Evolutionary conservation across 1,140 invertebrate genomes (phyloP).

Genomic region (Anagrus nilaparvatae): DNA sequence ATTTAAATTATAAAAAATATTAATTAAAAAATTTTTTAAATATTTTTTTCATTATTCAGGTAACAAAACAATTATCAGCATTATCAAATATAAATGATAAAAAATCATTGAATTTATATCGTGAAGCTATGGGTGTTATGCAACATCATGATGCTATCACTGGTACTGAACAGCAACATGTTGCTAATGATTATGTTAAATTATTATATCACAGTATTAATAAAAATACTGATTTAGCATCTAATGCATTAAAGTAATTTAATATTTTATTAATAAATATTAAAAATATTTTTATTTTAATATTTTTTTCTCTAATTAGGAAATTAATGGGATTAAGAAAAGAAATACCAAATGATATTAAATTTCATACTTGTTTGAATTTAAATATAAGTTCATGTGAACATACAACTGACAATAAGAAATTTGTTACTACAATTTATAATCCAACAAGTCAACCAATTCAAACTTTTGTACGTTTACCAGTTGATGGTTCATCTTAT

Average conservation of each 20-base stretch:
- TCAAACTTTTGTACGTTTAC: constrained; percentile 57
- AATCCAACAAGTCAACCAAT: constrained; percentile 68
- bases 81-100: constrained; percentile 21
- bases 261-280: background rate
- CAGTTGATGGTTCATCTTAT: constrained; percentile 52
- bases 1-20: too few relatives aligned
- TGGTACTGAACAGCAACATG: constrained; percentile 88
- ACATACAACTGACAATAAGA: constrained; percentile 50
- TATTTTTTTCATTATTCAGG: too few relatives aligned
- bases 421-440: constrained; percentile 63
- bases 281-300: background rate
- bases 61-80: constrained; percentile 37
- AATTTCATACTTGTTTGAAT: constrained; percentile 49
- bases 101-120: constrained; percentile 32
- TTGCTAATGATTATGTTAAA: constrained; percentile 76
- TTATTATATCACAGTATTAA: constrained; percentile 41
- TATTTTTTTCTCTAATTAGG: constrained; percentile 21
- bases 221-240: constrained; percentile 4
- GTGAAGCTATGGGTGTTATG: constrained; percentile 62
- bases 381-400: constrained; percentile 56
- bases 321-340: constrained; percentile 17
- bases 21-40: too few relatives aligned
- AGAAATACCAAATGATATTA: background rate
- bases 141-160: constrained; percentile 88
- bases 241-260: background rate